A percentile compares a stretch with the other conserved stretches of the same genome.
These are phyloP conservation scores for Protomyctophum bolini DNA, from an alignment of 2,113 vertebrate species.

Conservation along the genomic window DNA sequence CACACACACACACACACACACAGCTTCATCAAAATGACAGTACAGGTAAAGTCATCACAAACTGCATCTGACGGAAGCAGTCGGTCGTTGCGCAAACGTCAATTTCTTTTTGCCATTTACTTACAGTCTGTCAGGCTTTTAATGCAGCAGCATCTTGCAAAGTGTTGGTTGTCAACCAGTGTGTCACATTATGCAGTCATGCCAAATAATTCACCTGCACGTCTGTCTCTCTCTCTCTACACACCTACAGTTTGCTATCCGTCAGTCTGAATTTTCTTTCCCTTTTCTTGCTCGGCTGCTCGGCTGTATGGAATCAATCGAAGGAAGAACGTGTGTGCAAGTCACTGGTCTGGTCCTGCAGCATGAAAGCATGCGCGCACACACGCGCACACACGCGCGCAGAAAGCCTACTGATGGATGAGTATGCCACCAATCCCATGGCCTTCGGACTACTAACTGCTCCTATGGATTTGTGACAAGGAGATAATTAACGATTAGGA, in stretches of 20 bases:
- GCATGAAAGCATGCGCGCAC: background rate
- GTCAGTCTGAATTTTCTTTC: too few relatives aligned
- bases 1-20: background rate
- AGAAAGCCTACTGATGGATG: slow-evolving; percentile 28
- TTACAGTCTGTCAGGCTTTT: slow-evolving; percentile 10
- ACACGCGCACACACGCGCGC: background rate
- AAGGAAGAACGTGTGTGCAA: background rate
- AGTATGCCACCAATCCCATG: slow-evolving; percentile 38
- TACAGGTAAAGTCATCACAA: slow-evolving; percentile 26
- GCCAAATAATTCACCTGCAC: slow-evolving; percentile 6
- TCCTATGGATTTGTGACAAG: slow-evolving; percentile 56
- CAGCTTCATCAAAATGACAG: slow-evolving; percentile 35
- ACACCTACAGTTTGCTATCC: too few relatives aligned
- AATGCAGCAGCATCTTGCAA: background rate
- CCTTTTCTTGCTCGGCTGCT: too few relatives aligned
- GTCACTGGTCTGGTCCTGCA: background rate
- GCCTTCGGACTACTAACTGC: slow-evolving; percentile 42
- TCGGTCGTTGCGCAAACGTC: slow-evolving; percentile 3
- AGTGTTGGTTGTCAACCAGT: slow-evolving; percentile 20
- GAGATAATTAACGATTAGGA: slow-evolving; percentile 68
- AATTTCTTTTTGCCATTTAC: slow-evolving; percentile 10
- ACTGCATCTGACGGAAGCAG: slow-evolving; percentile 32
- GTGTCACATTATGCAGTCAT: slow-evolving; percentile 3
- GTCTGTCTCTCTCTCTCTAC: too few relatives aligned
- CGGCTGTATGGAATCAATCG: too few relatives aligned